phyloP scores from a whole-genome alignment of 2,888 invertebrate species.

The Mylabris sibirica region DNA sequence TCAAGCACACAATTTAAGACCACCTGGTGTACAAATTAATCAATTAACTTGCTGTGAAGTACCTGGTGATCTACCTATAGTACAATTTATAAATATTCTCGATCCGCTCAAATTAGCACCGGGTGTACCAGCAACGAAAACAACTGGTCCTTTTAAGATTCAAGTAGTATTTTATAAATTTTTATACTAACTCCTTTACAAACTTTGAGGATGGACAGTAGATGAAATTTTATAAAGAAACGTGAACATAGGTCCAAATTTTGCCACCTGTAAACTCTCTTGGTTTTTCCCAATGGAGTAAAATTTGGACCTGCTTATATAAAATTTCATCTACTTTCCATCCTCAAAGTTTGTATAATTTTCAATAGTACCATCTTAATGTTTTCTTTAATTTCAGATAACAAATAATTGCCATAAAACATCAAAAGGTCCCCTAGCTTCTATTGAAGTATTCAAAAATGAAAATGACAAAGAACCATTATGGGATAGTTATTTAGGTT shows the following conservation, averaged over 20 bases:
- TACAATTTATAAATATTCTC: conserved; percentile 57
- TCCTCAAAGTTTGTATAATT: background rate
- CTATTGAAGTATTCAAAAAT: conserved; percentile 67
- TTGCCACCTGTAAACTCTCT: too few species aligned
- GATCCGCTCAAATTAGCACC: conserved; percentile 57
- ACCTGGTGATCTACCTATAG: conserved; percentile 59
- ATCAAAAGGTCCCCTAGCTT: conserved; percentile 67
- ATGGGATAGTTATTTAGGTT: conserved; percentile 75
- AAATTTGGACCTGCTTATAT: too few species aligned
- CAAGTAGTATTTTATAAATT: too few species aligned
- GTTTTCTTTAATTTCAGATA: conserved; percentile 46
- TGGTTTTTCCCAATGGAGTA: too few species aligned
- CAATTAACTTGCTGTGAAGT: conserved; percentile 59
- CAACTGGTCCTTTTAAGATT: conserved; percentile 52
- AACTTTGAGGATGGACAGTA: too few species aligned
- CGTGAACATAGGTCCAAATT: too few species aligned
- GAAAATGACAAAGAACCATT: conserved; percentile 68
- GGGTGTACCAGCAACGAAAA: conserved; percentile 54
- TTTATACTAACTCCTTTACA: too few species aligned
- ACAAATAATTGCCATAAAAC: conserved; percentile 62
- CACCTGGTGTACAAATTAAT: conserved; percentile 58
- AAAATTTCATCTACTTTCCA: too few species aligned
- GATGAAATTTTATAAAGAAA: too few species aligned
- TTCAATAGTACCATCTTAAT: conserved; percentile 2
- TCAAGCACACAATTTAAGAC: conserved; percentile 40